Evolutionary conservation across 2,113 vertebrate species (phyloP).

Genomic region (Neotoma lepida): DNA sequence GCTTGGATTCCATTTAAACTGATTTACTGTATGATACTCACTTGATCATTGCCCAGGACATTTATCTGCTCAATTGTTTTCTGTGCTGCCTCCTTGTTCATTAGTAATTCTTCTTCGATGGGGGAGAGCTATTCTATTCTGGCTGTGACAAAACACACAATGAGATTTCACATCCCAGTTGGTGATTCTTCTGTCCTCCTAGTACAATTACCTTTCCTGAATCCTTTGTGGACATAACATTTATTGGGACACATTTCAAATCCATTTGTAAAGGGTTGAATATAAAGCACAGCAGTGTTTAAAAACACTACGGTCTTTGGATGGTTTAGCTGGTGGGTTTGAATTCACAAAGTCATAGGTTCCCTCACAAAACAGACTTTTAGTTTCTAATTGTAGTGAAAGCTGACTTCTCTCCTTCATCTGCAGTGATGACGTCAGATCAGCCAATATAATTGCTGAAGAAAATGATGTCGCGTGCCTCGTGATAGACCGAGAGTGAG

Average conservation of each 20-base stretch:
- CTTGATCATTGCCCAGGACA: not conserved
- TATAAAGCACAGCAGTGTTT: not conserved
- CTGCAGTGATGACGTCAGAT: constrained; percentile 94
- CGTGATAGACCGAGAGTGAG: constrained; percentile 96
- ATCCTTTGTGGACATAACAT: not conserved
- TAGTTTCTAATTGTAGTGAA: constrained; percentile 27
- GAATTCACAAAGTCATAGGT: not conserved
- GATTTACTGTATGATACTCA: not conserved
- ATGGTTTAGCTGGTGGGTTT: not conserved
- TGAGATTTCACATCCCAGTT: not conserved
- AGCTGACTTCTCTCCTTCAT: constrained; percentile 67
- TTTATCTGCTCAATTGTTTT: not conserved
- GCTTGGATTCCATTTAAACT: not conserved
- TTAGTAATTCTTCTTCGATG: not conserved
- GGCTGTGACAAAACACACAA: not conserved
- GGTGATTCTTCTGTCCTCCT: not conserved
- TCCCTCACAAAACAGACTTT: not conserved
- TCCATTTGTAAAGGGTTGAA: not conserved
- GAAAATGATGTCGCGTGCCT: constrained; percentile 93
- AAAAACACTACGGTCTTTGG: not conserved
- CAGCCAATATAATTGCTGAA: constrained; percentile 94
- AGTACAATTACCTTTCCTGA: not conserved
- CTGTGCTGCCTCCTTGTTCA: constrained; percentile 13
- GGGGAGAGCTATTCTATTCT: not conserved
- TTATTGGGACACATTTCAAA: constrained; percentile 23